These are phyloP conservation scores for Corapipo altera DNA, from an alignment of 2,113 vertebrate genomes.

Conservation along the genomic window DNA sequence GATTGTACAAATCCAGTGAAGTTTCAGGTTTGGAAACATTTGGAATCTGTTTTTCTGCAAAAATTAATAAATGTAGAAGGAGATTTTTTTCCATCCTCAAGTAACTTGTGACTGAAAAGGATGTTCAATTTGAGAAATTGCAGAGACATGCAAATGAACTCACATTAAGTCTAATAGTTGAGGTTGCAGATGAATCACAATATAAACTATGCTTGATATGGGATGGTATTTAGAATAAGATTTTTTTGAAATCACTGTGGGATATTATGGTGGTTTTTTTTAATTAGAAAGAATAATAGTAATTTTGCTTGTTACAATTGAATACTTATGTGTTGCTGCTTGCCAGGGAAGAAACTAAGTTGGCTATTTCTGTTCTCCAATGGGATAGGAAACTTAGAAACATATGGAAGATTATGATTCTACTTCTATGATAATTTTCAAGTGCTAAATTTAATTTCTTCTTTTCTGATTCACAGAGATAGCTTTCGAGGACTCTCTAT, in stretches of 20 bases:
- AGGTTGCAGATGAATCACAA: background rate
- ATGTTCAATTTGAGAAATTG: background rate
- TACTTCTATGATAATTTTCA: background rate
- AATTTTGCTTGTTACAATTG: background rate
- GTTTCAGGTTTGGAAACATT: background rate
- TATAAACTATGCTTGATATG: background rate
- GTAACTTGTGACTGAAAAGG: background rate
- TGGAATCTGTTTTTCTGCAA: background rate
- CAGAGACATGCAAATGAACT: background rate
- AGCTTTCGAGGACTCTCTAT: background rate
- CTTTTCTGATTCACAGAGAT: background rate
- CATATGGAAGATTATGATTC: background rate
- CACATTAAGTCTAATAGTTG: background rate
- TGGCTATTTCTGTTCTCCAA: background rate
- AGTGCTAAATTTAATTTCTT: background rate
- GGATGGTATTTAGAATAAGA: background rate
- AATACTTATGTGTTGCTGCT: background rate
- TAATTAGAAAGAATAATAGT: background rate
- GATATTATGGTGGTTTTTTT: background rate
- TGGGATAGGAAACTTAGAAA: background rate
- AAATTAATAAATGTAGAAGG: background rate
- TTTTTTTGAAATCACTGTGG: background rate
- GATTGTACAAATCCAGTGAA: background rate
- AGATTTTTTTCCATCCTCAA: accelerated
- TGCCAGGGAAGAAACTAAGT: background rate